These are phyloP conservation scores for Tinea trinotella DNA, from an alignment of 2,888 invertebrate genomes.

Conservation along the genomic window DNA sequence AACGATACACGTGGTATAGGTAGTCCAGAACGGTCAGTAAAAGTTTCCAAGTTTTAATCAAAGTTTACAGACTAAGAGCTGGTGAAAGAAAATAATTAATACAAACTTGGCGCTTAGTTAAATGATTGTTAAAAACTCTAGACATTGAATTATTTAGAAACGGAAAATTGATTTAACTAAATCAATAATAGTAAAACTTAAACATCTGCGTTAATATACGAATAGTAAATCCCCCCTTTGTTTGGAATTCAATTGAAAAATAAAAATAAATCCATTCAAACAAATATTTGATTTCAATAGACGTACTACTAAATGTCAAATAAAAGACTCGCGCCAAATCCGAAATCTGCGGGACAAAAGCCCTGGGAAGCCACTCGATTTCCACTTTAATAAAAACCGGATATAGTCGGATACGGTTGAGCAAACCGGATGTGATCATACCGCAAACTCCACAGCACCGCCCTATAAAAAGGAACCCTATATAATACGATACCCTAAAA, in stretches of 20 bases:
- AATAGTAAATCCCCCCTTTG: slow-evolving; percentile 7
- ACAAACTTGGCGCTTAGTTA: not conserved
- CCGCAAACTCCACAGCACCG: slow-evolving; percentile 36
- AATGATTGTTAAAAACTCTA: not conserved
- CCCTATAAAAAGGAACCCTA: slow-evolving; percentile 34
- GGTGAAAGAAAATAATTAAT: slow-evolving; percentile 6
- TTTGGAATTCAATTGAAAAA: not conserved
- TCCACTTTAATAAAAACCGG: slow-evolving; percentile 61
- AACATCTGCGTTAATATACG: not conserved
- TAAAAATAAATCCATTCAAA: not conserved
- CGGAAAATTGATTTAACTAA: not conserved
- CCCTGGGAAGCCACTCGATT: slow-evolving; percentile 61
- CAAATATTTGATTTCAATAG: slow-evolving; percentile 1
- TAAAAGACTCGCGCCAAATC: slow-evolving; percentile 34
- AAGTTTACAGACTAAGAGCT: not conserved
- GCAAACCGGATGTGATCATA: slow-evolving; percentile 40
- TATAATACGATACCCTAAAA: slow-evolving; percentile 39
- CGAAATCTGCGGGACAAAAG: slow-evolving; percentile 47
- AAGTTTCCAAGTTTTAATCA: slow-evolving; percentile 1
- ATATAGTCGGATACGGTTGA: slow-evolving; percentile 39
- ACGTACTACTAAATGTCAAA: slow-evolving; percentile 9
- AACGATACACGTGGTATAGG: too few relatives aligned
- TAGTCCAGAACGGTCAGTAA: not conserved
- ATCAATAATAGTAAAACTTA: not conserved
- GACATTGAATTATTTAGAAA: not conserved